Percentiles rank a stretch among this genome's conserved stretches.
Conservation (phyloP, 2,797 vertebrate species). For the Sebastes diaconus region DNA sequence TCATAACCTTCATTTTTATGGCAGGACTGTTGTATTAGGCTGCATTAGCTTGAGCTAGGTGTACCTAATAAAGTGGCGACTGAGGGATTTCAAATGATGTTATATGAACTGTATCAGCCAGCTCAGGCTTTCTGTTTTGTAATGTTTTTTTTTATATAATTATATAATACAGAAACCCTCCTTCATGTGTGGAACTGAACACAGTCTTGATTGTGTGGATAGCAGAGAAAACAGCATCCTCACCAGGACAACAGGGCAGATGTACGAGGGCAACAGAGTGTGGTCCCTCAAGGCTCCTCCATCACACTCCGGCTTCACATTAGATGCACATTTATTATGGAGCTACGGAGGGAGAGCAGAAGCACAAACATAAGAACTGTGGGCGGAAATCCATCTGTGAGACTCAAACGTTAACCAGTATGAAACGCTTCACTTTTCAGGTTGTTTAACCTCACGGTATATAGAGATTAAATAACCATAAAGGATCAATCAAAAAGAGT, state of each 20-base stretch:
- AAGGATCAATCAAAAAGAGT: background rate
- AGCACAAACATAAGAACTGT: constrained; percentile 48
- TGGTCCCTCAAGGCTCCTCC: constrained; percentile 92
- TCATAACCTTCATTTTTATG: background rate
- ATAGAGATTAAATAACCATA: background rate
- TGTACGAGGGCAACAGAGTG: constrained; percentile 90
- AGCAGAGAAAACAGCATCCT: constrained; percentile 52
- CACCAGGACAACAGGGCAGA: constrained; percentile 92
- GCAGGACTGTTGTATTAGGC: background rate
- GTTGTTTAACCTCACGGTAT: background rate
- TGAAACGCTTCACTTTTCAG: background rate
- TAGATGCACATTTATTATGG: constrained; percentile 93
- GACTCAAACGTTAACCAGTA: background rate
- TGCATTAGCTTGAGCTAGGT: background rate
- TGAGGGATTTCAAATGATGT: background rate
- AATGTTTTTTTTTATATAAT: background rate
- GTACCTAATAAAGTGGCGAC: background rate
- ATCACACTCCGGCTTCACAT: constrained; percentile 89
- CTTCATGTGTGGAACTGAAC: background rate
- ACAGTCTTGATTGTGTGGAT: background rate
- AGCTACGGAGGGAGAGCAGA: constrained; percentile 79
- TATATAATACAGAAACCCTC: background rate
- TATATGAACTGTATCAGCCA: background rate
- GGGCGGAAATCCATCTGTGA: constrained; percentile 56
- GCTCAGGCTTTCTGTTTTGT: background rate